phyloP scores from a whole-genome alignment of 1,140 invertebrate species.

The Lucilia sericata region DNA sequence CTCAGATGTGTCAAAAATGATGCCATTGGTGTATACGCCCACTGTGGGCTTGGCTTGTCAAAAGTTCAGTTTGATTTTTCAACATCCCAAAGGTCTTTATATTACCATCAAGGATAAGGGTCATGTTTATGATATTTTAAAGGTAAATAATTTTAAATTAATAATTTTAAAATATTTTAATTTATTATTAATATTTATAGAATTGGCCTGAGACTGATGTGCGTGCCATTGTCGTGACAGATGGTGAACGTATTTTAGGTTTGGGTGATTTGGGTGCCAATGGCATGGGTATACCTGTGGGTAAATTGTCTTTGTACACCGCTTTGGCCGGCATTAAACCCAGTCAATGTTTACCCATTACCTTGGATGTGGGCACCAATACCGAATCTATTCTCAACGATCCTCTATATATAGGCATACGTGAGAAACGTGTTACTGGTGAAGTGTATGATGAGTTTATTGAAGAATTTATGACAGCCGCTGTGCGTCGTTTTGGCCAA shows the following conservation, averaged over 20 bases:
- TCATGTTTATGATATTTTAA: constrained; percentile 79
- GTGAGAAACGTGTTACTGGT: constrained; percentile 84
- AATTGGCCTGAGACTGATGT: constrained; percentile 90
- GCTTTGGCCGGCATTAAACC: constrained; percentile 93
- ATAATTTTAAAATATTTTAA: neutral
- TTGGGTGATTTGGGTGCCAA: constrained; percentile 94
- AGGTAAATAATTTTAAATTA: neutral
- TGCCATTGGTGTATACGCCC: constrained; percentile 74
- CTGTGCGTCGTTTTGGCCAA: constrained; percentile 84
- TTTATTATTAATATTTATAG: constrained; percentile 28
- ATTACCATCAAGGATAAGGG: constrained; percentile 97
- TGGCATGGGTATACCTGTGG: constrained; percentile 95
- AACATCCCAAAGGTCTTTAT: constrained; percentile 87
- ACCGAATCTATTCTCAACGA: constrained; percentile 87
- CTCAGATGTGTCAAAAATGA: constrained; percentile 89
- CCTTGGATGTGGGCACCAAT: constrained; percentile 94
- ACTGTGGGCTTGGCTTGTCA: constrained; percentile 81
- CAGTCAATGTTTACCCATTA: constrained; percentile 87
- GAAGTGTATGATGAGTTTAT: constrained; percentile 91
- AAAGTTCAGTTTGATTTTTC: constrained; percentile 57
- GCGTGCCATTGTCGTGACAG: constrained; percentile 92
- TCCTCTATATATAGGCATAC: constrained; percentile 91
- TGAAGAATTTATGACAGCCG: constrained; percentile 97
- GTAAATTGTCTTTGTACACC: constrained; percentile 92
- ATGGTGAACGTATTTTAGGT: constrained; percentile 93